Conservation (phyloP, 2,113 vertebrate genomes). For the Sinocyclocheilus anophthalmus region DNA sequence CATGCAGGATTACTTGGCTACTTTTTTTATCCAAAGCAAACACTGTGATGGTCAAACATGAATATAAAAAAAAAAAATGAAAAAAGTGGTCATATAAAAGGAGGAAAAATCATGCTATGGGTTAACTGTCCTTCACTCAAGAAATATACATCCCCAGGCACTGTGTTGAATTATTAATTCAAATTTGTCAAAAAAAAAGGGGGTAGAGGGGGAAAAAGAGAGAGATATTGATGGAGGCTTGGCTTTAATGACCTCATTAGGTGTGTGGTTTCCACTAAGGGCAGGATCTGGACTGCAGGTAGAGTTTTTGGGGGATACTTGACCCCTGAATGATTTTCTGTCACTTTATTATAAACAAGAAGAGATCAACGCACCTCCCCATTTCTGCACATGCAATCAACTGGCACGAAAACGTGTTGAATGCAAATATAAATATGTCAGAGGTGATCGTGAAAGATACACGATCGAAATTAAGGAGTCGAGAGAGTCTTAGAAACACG, state of each 20-base stretch:
- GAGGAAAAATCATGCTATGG: slow-evolving; percentile 73
- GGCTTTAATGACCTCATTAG: slow-evolving; percentile 82
- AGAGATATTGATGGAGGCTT: slow-evolving; percentile 79
- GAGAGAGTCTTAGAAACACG: background rate
- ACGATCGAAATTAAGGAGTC: background rate
- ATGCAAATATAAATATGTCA: too few species aligned
- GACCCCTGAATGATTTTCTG: slow-evolving; percentile 79
- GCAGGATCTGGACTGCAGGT: slow-evolving; percentile 70
- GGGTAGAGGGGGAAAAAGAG: slow-evolving; percentile 63
- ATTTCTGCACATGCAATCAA: slow-evolving; percentile 54
- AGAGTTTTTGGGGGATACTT: slow-evolving; percentile 73
- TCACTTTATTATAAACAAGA: slow-evolving; percentile 80
- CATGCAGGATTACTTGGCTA: background rate
- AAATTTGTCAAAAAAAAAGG: slow-evolving; percentile 81
- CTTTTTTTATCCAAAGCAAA: background rate
- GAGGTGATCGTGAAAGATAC: too few species aligned
- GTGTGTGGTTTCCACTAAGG: slow-evolving; percentile 71
- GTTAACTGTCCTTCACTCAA: slow-evolving; percentile 85
- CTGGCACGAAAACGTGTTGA: too few species aligned
- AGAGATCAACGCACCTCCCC: slow-evolving; percentile 65
- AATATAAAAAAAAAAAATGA: slow-evolving; percentile 24
- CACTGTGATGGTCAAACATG: slow-evolving; percentile 40
- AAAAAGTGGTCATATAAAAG: slow-evolving; percentile 27
- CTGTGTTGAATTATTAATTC: slow-evolving; percentile 85
- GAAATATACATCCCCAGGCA: slow-evolving; percentile 82